phyloP scores from a whole-genome alignment of 2,113 vertebrate species.

The Archilochus colubris region DNA sequence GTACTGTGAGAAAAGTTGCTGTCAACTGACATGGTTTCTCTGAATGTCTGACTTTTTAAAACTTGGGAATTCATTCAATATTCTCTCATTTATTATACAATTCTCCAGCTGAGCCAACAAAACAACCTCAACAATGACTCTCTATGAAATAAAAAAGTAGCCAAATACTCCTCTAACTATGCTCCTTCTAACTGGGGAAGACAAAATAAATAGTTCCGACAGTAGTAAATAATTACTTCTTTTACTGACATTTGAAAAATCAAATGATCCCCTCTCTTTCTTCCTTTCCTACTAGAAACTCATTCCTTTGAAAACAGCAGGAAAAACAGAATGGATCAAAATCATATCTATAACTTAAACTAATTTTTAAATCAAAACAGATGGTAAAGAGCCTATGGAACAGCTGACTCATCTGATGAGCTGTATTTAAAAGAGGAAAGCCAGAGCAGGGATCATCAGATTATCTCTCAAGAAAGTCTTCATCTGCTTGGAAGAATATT shows the following conservation, averaged over 20 bases:
- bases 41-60: neutral
- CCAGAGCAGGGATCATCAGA: conserved; percentile 65
- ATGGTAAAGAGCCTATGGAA: conserved; percentile 50
- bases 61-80: neutral
- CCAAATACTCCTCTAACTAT: neutral
- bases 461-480: conserved; percentile 65
- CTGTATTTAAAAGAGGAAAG: conserved; percentile 68
- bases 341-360: conserved; percentile 51
- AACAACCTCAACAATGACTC: neutral
- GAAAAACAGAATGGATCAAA: conserved; percentile 17
- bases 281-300: neutral
- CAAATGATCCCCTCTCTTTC: neutral
- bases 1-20: neutral
- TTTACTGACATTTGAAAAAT: neutral
- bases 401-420: conserved; percentile 68
- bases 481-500: conserved; percentile 44
- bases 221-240: neutral
- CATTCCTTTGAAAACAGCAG: neutral
- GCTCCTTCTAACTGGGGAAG: neutral
- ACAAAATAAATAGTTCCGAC: neutral
- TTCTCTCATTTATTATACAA: neutral
- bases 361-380: conserved; percentile 68
- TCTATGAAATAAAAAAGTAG: neutral
- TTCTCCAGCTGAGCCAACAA: neutral
- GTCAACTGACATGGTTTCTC: neutral